Evolutionary conservation across 1,140 invertebrate genomes (phyloP).

Genomic region (Mylabris phalerata): DNA sequence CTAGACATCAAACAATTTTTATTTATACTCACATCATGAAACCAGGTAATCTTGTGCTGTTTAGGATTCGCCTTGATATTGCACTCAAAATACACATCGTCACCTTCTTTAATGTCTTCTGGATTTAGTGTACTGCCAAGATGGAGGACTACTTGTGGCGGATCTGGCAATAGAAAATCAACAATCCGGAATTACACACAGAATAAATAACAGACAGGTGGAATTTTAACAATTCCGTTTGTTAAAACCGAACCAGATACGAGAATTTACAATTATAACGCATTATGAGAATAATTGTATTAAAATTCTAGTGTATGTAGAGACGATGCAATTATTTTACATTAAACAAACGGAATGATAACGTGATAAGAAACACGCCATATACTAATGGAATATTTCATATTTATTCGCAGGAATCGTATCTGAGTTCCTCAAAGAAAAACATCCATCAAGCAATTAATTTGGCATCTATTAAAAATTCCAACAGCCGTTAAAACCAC

Average conservation of each 20-base stretch:
- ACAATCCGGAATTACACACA: no score
- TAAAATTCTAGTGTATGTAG: constrained; percentile 8
- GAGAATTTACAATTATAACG: constrained; percentile 8
- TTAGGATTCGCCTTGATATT: constrained; percentile 78
- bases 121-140: constrained; percentile 79
- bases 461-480: no score
- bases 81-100: constrained; percentile 91
- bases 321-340: constrained; percentile 14
- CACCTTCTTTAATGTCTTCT: constrained; percentile 82
- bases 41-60: constrained; percentile 78
- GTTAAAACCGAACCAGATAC: not conserved
- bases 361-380: constrained; percentile 8
- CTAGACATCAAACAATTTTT: no score
- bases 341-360: constrained; percentile 2
- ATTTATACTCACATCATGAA: constrained; percentile 70
- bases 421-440: no score
- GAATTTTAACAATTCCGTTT: no score
- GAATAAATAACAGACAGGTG: not conserved
- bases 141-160: constrained; percentile 72
- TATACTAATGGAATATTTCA: constrained; percentile 9
- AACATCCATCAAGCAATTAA: no score
- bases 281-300: constrained; percentile 9
- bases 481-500: no score
- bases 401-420: not conserved
- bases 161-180: constrained; percentile 54